Percentiles rank a stretch among this genome's conserved stretches.
These are phyloP conservation scores for Bibio marci DNA, from an alignment of 2,888 invertebrate species.

Conservation along the genomic window DNA sequence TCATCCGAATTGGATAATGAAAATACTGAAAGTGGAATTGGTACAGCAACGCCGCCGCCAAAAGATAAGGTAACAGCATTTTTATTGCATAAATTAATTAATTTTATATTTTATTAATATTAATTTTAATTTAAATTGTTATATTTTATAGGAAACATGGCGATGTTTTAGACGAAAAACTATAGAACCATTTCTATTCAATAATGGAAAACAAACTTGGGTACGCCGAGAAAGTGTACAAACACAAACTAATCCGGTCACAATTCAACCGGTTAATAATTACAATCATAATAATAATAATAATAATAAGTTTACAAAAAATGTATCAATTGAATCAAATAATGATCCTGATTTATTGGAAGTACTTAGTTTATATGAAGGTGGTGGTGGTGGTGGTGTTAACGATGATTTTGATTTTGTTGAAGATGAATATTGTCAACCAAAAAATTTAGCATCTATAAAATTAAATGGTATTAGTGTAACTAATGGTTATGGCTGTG, in stretches of 20 bases:
- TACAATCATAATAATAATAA: too few relatives aligned
- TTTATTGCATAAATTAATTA: too few relatives aligned
- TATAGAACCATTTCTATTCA: not conserved
- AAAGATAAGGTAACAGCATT: constrained; percentile 22
- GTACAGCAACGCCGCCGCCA: constrained; percentile 28
- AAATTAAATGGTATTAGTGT: too few relatives aligned
- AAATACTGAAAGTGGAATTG: constrained; percentile 23
- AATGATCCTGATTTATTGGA: constrained; percentile 28
- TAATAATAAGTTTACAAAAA: not conserved
- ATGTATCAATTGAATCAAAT: constrained; percentile 14
- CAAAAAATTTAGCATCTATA: too few relatives aligned
- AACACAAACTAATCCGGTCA: constrained; percentile 5
- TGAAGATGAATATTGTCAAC: constrained; percentile 8
- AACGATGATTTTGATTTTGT: constrained; percentile 12
- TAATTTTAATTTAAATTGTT: too few relatives aligned
- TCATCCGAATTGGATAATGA: constrained; percentile 28
- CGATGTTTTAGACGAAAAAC: not conserved
- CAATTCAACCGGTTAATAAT: not conserved
- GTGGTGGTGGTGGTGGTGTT: constrained; percentile 18
- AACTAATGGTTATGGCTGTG: too few relatives aligned
- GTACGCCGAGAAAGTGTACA: constrained; percentile 6
- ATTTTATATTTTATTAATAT: too few relatives aligned
- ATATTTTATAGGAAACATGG: constrained; percentile 3
- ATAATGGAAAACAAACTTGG: constrained; percentile 1
- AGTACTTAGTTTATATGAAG: constrained; percentile 25